phyloP scores from a whole-genome alignment of 2,113 vertebrate species.

The Phasianus colchicus region DNA sequence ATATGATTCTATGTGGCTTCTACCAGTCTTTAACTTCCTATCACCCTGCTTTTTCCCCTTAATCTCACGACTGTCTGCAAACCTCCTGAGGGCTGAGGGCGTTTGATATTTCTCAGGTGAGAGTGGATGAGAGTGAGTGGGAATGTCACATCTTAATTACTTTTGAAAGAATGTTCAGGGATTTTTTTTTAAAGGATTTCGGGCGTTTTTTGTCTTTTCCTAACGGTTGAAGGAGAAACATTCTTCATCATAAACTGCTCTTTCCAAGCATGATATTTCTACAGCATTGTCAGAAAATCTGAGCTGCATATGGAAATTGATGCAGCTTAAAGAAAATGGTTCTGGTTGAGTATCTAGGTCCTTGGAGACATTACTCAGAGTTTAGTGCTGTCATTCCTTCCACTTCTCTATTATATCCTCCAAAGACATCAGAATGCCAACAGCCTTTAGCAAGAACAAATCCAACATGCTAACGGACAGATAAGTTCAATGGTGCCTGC shows the following conservation, averaged over 20 bases:
- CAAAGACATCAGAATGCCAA: constrained; percentile 14
- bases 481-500: background rate
- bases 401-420: background rate
- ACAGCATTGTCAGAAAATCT: background rate
- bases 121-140: background rate
- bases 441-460: constrained; percentile 8
- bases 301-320: constrained; percentile 7
- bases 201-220: background rate
- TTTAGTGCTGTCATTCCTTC: constrained; percentile 35
- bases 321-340: constrained; percentile 18
- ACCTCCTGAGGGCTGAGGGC: background rate
- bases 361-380: constrained; percentile 54
- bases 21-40: background rate
- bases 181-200: background rate
- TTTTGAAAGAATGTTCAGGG: background rate
- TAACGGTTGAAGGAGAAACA: background rate
- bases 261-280: background rate
- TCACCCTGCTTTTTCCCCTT: background rate
- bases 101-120: background rate
- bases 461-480: background rate
- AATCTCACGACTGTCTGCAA: background rate
- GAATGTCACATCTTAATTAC: background rate
- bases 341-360: constrained; percentile 16
- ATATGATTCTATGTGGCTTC: background rate
- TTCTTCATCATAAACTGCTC: background rate